Percentiles rank a stretch among this genome's conserved stretches.
Evolutionary conservation across 2,113 vertebrate genomes (phyloP).

Genomic region (Pelobates fuscus): DNA sequence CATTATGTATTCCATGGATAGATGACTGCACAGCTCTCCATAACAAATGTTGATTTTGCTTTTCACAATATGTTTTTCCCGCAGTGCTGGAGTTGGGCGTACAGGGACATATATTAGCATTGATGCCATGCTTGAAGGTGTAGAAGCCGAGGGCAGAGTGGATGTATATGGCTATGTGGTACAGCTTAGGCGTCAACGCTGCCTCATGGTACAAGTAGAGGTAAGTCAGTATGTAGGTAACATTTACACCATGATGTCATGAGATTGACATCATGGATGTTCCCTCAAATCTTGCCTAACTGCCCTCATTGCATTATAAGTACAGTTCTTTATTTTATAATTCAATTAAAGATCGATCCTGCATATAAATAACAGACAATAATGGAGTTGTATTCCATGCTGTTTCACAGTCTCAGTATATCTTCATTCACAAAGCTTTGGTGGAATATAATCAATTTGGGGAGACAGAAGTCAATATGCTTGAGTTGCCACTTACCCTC

Average conservation of each 20-base stretch:
- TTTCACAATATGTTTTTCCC: background rate
- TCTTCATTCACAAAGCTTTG: conserved; percentile 92
- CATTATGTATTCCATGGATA: no score
- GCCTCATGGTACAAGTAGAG: conserved; percentile 98
- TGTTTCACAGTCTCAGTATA: conserved; percentile 84
- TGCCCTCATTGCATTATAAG: no score
- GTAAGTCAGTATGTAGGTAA: no score
- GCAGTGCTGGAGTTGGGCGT: conserved; percentile 91
- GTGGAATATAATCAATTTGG: conserved; percentile 93
- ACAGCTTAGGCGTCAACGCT: conserved; percentile 86
- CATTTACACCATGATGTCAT: no score
- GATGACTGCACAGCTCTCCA: no score
- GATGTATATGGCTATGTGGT: conserved; percentile 92
- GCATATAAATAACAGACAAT: no score
- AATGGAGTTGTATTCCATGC: background rate
- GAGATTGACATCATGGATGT: no score
- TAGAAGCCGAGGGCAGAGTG: conserved; percentile 85
- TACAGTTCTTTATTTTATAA: no score
- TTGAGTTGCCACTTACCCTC: conserved; percentile 78
- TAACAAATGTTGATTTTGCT: background rate
- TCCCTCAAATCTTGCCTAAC: no score
- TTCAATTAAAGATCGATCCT: no score
- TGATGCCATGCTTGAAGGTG: conserved; percentile 92
- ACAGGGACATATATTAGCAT: conserved; percentile 94
- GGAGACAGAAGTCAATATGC: conserved; percentile 84